Evolutionary conservation across 2,888 invertebrate genomes (phyloP), one percentile per base, ranked within the genome.

Genomic region (Hydrotaea diabolus): DNA sequence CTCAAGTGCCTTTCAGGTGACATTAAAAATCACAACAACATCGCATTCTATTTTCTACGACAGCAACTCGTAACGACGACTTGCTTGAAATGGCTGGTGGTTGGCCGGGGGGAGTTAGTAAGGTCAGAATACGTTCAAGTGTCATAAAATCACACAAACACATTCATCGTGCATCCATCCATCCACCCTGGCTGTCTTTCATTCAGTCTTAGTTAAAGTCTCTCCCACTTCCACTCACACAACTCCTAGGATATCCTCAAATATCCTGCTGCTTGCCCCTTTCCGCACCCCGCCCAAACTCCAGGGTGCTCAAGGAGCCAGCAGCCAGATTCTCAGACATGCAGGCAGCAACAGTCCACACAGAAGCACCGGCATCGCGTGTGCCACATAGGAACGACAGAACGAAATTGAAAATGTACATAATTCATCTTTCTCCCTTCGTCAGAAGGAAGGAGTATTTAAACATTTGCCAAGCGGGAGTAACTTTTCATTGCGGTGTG

Each of bases 1-100:
- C 85, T 85, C 77, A 80, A 85, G 85, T 82, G 85, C 57, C 79
- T 82, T 85, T 77, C 79, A 85, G 85, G 82, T 85, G 85, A 85
- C 85, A 85, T 85, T 82, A 85, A 82, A 82, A 85, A 82, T 85
- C 82, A 82, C 64, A 84, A 81, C 64, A 76, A 15, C 31, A 62
- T n/a, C 59, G 31, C 7, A 64, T 43, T 66, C 66, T 36, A 19
- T 64, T 5, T 81, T 84, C 80, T 69, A 75, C 77, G 72, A 81
- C 55, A 74, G 11, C 8, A 59, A 71, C 77, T 78, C 75, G 80
- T 84, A 78, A 81, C n/a, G n/a, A n/a, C n/a, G n/a, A n/a, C n/a
- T n/a, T n/a, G n/a, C n/a, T n/a, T 75, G 80, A 55, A 78, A 53
- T 78, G 21, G 59, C 71, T 78, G 78, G 75, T 78, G 75, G 0